These are phyloP conservation scores for Rhabdomys pumilio DNA, from an alignment of 2,797 vertebrate genomes.

Conservation along the genomic window DNA sequence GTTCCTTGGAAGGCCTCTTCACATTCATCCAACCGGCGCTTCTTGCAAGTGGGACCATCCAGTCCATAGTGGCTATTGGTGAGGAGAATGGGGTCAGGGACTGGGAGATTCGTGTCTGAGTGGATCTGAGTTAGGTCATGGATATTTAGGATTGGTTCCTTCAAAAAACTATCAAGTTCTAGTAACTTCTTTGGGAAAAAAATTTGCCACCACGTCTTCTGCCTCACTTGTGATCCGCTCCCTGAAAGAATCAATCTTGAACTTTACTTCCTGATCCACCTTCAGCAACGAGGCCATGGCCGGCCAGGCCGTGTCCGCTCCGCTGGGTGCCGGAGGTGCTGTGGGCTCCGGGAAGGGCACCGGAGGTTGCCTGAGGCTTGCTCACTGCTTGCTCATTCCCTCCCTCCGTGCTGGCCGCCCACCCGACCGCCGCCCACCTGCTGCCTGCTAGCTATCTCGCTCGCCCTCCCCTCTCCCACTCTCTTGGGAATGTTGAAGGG, in stretches of 20 bases:
- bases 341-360: too few relatives aligned
- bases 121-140: slow-evolving; percentile 98
- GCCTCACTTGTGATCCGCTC: slow-evolving; percentile 98
- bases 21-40: too few relatives aligned
- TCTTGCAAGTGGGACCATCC: slow-evolving; percentile 87
- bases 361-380: too few relatives aligned
- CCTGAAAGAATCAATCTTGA: slow-evolving; percentile 97
- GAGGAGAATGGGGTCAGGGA: slow-evolving; percentile 98
- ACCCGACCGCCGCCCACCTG: too few relatives aligned
- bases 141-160: slow-evolving; percentile 98
- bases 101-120: slow-evolving; percentile 97
- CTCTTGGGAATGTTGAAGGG: neutral
- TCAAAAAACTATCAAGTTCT: slow-evolving; percentile 98
- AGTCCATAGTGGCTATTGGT: slow-evolving; percentile 97
- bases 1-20: slow-evolving; percentile 90
- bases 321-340: too few relatives aligned
- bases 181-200: slow-evolving; percentile 99
- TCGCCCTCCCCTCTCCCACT: neutral
- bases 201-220: slow-evolving; percentile 97
- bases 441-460: too few relatives aligned
- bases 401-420: too few relatives aligned
- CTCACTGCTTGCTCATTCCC: too few relatives aligned
- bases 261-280: too few relatives aligned
- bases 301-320: too few relatives aligned
- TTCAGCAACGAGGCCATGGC: too few relatives aligned